These are phyloP conservation scores for Myripristis murdjan DNA, from an alignment of 2,797 vertebrate genomes.

Conservation along the genomic window DNA sequence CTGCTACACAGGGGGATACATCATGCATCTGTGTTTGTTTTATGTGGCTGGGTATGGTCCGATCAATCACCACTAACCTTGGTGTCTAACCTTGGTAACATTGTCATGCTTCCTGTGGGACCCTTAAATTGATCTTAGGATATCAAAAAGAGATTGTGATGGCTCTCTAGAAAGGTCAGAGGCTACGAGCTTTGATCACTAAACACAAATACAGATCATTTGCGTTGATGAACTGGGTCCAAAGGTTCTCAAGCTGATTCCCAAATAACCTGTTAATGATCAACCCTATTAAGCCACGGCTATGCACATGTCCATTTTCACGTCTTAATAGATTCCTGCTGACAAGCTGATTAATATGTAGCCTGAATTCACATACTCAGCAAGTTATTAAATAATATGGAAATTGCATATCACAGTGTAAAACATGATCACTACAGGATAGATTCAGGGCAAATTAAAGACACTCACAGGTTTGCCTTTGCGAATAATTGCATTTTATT, in stretches of 20 bases:
- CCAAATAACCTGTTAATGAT: neutral
- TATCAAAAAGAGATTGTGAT: slow-evolving; percentile 66
- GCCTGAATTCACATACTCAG: neutral
- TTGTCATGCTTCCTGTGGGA: slow-evolving; percentile 29
- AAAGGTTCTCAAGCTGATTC: neutral
- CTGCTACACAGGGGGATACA: slow-evolving; percentile 48
- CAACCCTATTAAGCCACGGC: neutral
- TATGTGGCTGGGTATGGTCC: slow-evolving; percentile 31
- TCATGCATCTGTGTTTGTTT: slow-evolving; percentile 54
- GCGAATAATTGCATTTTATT: neutral
- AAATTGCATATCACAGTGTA: neutral
- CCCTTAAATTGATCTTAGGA: slow-evolving; percentile 51
- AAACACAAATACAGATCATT: slow-evolving; percentile 36
- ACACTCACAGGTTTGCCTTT: neutral
- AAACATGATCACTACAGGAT: neutral
- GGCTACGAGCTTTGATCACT: slow-evolving; percentile 35
- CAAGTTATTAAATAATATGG: neutral
- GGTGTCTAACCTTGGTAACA: slow-evolving; percentile 57
- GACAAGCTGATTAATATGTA: neutral
- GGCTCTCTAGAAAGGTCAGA: slow-evolving; percentile 36
- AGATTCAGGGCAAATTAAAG: no score
- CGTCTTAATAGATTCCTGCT: neutral
- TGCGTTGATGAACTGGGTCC: neutral
- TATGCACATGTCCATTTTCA: neutral
- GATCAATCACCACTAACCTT: slow-evolving; percentile 64